Conservation (phyloP, 2,797 vertebrate genomes). For the Lycodopsis pacificus region DNA sequence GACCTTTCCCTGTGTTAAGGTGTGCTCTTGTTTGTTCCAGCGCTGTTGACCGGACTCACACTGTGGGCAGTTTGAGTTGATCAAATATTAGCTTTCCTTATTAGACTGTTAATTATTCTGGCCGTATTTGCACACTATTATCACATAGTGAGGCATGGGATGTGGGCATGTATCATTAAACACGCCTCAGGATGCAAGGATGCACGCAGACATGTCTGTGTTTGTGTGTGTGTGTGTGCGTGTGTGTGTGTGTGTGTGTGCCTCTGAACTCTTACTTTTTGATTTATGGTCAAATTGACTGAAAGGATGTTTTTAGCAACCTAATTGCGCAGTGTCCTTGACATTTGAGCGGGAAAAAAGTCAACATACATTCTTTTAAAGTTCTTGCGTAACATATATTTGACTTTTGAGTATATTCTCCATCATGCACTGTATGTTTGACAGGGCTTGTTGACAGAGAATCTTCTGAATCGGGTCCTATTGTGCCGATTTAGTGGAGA, state of each 20-base stretch:
- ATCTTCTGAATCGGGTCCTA: slow-evolving; percentile 48
- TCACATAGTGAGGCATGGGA: slow-evolving; percentile 44
- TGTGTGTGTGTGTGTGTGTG: background rate
- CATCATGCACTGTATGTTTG: slow-evolving; percentile 59
- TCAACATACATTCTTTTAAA: slow-evolving; percentile 20
- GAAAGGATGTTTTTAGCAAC: slow-evolving; percentile 50
- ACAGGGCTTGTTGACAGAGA: slow-evolving; percentile 54
- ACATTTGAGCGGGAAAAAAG: slow-evolving; percentile 55
- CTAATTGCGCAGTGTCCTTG: slow-evolving; percentile 61
- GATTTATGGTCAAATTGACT: slow-evolving; percentile 67
- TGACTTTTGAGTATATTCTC: slow-evolving; percentile 73
- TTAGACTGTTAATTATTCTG: slow-evolving; percentile 74
- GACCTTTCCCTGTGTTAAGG: slow-evolving; percentile 83
- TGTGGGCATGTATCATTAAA: slow-evolving; percentile 37
- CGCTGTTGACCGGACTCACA: slow-evolving; percentile 75
- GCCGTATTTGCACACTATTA: slow-evolving; percentile 58
- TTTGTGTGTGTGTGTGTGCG: background rate
- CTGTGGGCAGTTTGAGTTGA: slow-evolving; percentile 69
- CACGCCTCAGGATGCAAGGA: slow-evolving; percentile 25
- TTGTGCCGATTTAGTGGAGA: slow-evolving; percentile 61
- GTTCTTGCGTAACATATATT: slow-evolving; percentile 60
- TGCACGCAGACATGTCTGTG: background rate
- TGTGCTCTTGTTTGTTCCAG: slow-evolving; percentile 74
- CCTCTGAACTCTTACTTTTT: slow-evolving; percentile 23
- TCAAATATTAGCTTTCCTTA: slow-evolving; percentile 77